phyloP scores from a whole-genome alignment of 2,888 invertebrate species.

The Amitus sp. region DNA sequence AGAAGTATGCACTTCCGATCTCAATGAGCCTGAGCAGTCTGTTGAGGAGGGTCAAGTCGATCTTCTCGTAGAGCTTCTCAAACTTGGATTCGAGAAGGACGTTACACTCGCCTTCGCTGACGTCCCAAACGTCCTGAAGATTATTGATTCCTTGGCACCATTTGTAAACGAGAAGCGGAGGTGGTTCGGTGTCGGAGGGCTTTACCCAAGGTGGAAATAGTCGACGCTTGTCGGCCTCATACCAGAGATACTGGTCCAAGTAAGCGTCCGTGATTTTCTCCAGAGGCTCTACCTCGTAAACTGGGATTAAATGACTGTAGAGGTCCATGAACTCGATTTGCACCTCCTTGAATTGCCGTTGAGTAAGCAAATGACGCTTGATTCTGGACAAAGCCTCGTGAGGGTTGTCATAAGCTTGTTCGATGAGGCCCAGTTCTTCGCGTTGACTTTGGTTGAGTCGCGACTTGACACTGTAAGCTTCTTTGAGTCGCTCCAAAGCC shows the following conservation, averaged over 20 bases:
- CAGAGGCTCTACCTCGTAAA: constrained; percentile 98
- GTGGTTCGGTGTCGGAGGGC: constrained; percentile 98
- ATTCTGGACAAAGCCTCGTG: constrained; percentile 99
- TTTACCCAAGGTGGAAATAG: constrained; percentile 99
- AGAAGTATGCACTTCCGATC: too few relatives aligned
- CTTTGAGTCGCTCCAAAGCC: constrained; percentile 94
- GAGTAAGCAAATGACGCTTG: constrained; percentile 98
- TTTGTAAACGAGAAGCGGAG: constrained; percentile 90
- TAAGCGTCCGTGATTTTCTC: constrained; percentile 99
- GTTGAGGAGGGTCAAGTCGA: constrained; percentile 97
- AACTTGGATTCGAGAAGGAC: constrained; percentile 96
- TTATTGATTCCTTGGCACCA: constrained; percentile 99
- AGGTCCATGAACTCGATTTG: constrained; percentile 99
- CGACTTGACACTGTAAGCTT: constrained; percentile 97
- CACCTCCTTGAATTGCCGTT: constrained; percentile 98
- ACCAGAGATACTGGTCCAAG: constrained; percentile 99
- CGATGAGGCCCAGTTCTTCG: constrained; percentile 97
- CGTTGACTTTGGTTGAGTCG: constrained; percentile 98
- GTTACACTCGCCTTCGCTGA: constrained; percentile 98
- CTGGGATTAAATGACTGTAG: constrained; percentile 98
- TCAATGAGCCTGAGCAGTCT: constrained; percentile 94
- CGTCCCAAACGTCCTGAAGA: constrained; percentile 98
- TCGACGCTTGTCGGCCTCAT: constrained; percentile 97
- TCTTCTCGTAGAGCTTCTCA: constrained; percentile 99
- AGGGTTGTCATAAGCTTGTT: constrained; percentile 99